Evolutionary conservation across 2,888 invertebrate species (phyloP), one percentile per base, ranked within the genome.

Genomic region (Xanthia icteritia): DNA sequence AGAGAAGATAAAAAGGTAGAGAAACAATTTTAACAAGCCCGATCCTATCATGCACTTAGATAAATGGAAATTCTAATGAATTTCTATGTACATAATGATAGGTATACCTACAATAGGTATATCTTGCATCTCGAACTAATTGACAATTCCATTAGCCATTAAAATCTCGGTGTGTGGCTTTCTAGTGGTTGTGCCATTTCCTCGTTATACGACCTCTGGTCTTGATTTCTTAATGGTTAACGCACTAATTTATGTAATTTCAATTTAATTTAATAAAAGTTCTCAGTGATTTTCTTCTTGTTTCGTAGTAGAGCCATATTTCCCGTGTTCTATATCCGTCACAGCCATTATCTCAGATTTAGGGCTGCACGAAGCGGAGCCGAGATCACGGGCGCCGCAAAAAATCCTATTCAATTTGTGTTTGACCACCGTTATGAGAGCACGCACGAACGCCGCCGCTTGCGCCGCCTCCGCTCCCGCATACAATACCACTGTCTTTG

Each of bases 331-430:
- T 85, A 90, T 89, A 90, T 91, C 89, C 87, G 86, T 89, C 90
- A 90, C 92, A 90, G 93, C 92, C 94, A 95, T 95, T 94, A 94
- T 89, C 85, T 83, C 82, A 88, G 91, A 94, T 94, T 94, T 92
- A 94, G 93, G 92, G 91, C 92, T 92, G 91, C 87, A 91, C 87
- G 92, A 93, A 90, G 91, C 90, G 90, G 88, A 91, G 91, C 86
- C 86, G 90, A 93, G 90, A 86, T 93, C 92, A 90, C 91, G 89
- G 91, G 89, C 88, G 88, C 89, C 87, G 89, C 90, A 95, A 95
- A 95, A 94, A 95, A 92, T 82, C 81, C 92, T 92, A 92, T 95
- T 94, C 93, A 94, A 95, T 94, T 94, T 93, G 92, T 94, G 93
- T 94, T 93, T 89, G 88, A 90, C 90, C 91, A 93, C 96, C 96